Percentiles rank a stretch among this genome's conserved stretches.
These are phyloP conservation scores for Forbesichthys agassizii DNA, from an alignment of 2,113 vertebrate genomes.

Conservation along the genomic window DNA sequence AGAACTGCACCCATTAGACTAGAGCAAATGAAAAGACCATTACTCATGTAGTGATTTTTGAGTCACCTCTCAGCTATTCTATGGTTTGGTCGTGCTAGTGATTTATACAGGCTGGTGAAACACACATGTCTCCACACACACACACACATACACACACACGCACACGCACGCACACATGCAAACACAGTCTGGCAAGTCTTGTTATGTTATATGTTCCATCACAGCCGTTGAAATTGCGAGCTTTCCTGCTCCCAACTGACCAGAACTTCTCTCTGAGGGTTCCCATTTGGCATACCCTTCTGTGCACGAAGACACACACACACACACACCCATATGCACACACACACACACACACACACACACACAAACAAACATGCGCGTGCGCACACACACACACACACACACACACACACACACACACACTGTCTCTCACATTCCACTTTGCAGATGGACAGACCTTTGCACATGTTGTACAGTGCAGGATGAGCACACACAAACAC, in stretches of 20 bases:
- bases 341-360: not conserved
- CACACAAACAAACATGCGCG: not conserved
- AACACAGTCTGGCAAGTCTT: not conserved
- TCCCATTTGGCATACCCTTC: too few relatives aligned
- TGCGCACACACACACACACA: constrained; percentile 5
- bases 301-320: too few relatives aligned
- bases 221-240: too few relatives aligned
- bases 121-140: constrained; percentile 1
- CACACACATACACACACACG: not conserved
- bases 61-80: too few relatives aligned
- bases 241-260: too few relatives aligned
- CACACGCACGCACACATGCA: not conserved
- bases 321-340: not conserved
- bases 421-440: not conserved
- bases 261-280: too few relatives aligned
- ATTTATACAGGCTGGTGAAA: too few relatives aligned
- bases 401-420: constrained; percentile 5
- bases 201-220: too few relatives aligned
- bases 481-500: not conserved
- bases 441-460: not conserved
- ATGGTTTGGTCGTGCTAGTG: too few relatives aligned
- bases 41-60: too few relatives aligned
- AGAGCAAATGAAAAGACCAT: too few relatives aligned
- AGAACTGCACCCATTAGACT: too few relatives aligned
- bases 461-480: not conserved